Percentiles rank a stretch among this genome's conserved stretches.
These are phyloP conservation scores for Eufriesea mexicana DNA, from an alignment of 1,140 invertebrate genomes.

Conservation along the genomic window DNA sequence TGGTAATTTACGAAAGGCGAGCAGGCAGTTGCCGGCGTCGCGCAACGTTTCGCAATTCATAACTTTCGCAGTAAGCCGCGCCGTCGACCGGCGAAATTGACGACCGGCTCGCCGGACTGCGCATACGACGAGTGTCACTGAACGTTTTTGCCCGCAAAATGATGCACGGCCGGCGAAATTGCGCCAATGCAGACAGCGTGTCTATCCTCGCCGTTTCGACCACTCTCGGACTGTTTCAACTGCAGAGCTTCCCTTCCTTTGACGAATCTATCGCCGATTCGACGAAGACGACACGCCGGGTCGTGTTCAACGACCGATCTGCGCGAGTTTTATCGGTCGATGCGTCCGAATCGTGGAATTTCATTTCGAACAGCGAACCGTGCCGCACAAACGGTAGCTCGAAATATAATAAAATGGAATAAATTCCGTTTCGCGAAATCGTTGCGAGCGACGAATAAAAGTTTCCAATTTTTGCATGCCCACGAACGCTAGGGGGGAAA, in stretches of 20 bases:
- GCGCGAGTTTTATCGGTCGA: too few species aligned
- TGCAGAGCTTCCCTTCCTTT: background rate
- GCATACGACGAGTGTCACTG: slow-evolving; percentile 36
- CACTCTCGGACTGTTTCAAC: background rate
- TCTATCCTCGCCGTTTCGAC: background rate
- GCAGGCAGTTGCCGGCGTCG: background rate
- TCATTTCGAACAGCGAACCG: background rate
- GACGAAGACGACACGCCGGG: too few species aligned
- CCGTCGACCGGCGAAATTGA: slow-evolving; percentile 26
- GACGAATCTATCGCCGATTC: too few species aligned
- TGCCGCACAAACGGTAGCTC: too few species aligned
- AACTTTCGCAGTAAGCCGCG: slow-evolving; percentile 25
- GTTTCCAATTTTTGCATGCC: too few species aligned
- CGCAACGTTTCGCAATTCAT: slow-evolving; percentile 29
- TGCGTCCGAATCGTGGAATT: too few species aligned
- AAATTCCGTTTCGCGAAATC: too few species aligned
- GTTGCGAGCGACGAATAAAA: too few species aligned
- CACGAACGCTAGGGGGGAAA: too few species aligned
- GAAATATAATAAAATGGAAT: too few species aligned
- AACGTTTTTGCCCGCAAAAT: slow-evolving; percentile 39
- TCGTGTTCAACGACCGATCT: too few species aligned
- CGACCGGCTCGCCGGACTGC: background rate
- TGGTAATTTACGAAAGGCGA: slow-evolving; percentile 36
- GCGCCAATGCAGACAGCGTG: background rate
- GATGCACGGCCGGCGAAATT: slow-evolving; percentile 37